Evolutionary conservation across 2,113 vertebrate genomes (phyloP).

Genomic region (Leucosticte australis): DNA sequence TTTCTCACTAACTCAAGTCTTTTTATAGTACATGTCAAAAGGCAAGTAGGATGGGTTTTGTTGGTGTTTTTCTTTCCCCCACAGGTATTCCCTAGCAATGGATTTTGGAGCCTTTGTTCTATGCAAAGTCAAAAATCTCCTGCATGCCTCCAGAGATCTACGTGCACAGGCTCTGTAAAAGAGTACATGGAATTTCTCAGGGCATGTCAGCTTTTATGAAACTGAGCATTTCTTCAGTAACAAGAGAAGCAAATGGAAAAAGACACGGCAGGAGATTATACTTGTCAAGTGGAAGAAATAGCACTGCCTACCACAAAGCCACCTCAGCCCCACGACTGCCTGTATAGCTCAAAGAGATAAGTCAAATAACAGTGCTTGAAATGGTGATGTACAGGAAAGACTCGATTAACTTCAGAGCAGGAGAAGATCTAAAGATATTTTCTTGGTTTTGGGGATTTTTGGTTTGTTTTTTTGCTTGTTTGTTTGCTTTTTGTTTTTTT

Average conservation of each 20-base stretch:
- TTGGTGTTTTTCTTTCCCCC: background rate
- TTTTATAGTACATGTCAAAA: background rate
- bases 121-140: background rate
- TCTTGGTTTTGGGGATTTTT: background rate
- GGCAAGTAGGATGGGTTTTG: background rate
- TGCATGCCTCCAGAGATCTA: background rate
- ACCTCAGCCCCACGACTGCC: background rate
- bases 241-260: background rate
- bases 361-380: background rate
- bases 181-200: background rate
- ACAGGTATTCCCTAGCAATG: background rate
- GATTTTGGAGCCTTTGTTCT: background rate
- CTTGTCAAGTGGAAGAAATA: background rate
- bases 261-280: background rate
- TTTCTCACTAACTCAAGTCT: background rate
- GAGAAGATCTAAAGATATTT: background rate
- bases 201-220: background rate
- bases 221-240: background rate
- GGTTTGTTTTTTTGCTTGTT: background rate
- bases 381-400: background rate
- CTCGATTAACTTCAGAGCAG: background rate
- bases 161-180: background rate
- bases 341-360: background rate
- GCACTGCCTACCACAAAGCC: background rate
- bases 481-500: background rate